phyloP scores from a whole-genome alignment of 2,797 vertebrate species.

The Poecilia gillii region DNA sequence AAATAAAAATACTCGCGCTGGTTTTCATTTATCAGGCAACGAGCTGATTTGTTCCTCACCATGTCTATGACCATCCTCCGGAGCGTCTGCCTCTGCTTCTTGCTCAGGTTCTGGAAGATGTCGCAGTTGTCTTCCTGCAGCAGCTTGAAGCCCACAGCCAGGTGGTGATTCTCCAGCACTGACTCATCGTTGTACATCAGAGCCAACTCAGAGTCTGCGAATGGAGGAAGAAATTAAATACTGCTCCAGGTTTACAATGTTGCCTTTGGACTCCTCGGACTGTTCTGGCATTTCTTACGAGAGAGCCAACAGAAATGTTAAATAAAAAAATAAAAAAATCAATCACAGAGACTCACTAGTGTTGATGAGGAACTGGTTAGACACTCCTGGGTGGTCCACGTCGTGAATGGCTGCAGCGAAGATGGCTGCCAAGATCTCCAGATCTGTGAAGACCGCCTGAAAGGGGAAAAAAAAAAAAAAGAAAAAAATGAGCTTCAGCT shows the following conservation, averaged over 20 bases:
- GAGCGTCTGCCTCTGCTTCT: constrained; percentile 93
- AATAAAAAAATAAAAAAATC: no score
- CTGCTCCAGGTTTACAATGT: background rate
- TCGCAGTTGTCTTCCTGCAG: constrained; percentile 98
- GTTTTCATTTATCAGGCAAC: no score
- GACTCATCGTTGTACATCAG: constrained; percentile 99
- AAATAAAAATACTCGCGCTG: no score
- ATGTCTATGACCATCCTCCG: constrained; percentile 98
- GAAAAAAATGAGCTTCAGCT: constrained; percentile 9
- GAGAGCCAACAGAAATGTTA: background rate
- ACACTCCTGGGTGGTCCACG: constrained; percentile 98
- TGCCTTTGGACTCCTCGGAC: background rate
- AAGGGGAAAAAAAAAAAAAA: constrained; percentile 19
- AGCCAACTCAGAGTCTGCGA: constrained; percentile 93
- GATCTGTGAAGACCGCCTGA: constrained; percentile 96
- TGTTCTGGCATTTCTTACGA: background rate
- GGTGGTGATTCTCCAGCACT: constrained; percentile 97
- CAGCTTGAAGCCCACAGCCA: constrained; percentile 97
- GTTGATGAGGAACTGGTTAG: constrained; percentile 99
- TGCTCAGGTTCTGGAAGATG: constrained; percentile 97
- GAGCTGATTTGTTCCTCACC: constrained; percentile 76
- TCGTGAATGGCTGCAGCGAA: constrained; percentile 98
- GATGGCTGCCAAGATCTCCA: constrained; percentile 97
- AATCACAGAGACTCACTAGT: constrained; percentile 88
- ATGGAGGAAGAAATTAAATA: constrained; percentile 36